Evolutionary conservation across 1,140 invertebrate genomes (phyloP).

Genomic region (Meloidogyne exigua): DNA sequence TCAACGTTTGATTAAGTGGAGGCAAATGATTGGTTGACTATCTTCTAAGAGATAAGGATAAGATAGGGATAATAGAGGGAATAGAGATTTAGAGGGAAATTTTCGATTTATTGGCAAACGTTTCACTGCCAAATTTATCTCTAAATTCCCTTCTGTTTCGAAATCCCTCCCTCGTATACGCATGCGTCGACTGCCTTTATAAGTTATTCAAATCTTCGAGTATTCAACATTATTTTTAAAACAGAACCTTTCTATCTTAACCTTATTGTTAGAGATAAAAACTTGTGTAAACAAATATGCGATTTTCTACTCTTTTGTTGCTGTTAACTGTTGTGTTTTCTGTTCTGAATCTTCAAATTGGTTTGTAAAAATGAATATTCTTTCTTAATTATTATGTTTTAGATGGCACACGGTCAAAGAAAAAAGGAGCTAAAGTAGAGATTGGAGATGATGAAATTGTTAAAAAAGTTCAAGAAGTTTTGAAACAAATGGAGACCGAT

Average conservation of each 20-base stretch:
- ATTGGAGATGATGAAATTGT: too few species aligned
- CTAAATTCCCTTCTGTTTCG: too few species aligned
- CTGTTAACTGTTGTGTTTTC: neutral
- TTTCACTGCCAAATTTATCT: neutral
- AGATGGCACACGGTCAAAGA: too few species aligned
- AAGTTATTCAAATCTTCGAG: neutral
- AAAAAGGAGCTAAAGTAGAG: too few species aligned
- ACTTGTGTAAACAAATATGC: neutral
- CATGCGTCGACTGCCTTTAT: neutral
- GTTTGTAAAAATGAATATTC: neutral
- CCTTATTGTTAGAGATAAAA: neutral
- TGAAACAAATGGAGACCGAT: too few species aligned
- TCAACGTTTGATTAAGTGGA: neutral
- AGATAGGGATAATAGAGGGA: neutral
- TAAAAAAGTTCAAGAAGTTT: too few species aligned
- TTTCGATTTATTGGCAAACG: neutral
- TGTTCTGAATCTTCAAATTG: neutral
- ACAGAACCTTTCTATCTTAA: too few species aligned
- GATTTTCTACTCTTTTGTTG: neutral
- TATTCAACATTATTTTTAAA: neutral
- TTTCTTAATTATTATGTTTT: too few species aligned
- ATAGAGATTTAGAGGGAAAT: neutral
- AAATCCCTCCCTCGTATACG: neutral
- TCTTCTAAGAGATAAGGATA: neutral
- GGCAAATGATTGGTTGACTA: neutral